Percentiles rank a stretch among this genome's conserved stretches.
Evolutionary conservation across 2,797 vertebrate genomes (phyloP).

Genomic region (Sparidentex hasta): DNA sequence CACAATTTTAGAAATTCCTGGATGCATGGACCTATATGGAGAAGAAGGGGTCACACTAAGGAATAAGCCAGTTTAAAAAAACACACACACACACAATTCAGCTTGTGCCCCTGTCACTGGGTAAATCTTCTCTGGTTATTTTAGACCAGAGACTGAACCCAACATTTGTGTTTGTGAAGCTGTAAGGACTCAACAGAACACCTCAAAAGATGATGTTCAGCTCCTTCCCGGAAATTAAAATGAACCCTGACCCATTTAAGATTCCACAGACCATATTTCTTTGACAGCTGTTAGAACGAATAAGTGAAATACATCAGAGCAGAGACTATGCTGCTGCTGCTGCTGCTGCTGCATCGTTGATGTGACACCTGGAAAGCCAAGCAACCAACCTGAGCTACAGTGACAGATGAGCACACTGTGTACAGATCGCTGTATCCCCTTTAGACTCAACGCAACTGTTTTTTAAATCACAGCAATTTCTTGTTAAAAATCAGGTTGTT

Average conservation of each 20-base stretch:
- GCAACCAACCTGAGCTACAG: slow-evolving; percentile 19
- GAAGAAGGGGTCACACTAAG: no score
- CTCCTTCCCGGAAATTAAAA: slow-evolving; percentile 1
- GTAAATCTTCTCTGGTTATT: no score
- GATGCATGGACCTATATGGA: no score
- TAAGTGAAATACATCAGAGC: slow-evolving; percentile 1
- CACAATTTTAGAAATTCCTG: neutral
- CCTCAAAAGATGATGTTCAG: neutral
- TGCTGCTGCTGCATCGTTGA: slow-evolving; percentile 44
- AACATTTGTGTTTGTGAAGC: neutral
- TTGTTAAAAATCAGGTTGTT: slow-evolving; percentile 18
- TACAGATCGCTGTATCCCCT: slow-evolving; percentile 2
- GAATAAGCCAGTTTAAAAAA: no score
- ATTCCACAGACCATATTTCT: slow-evolving; percentile 3
- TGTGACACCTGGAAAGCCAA: slow-evolving; percentile 18
- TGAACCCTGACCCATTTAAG: neutral
- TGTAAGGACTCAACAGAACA: neutral
- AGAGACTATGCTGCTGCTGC: slow-evolving; percentile 30
- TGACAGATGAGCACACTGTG: slow-evolving; percentile 17
- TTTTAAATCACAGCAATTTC: slow-evolving; percentile 33
- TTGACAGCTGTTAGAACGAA: slow-evolving; percentile 1
- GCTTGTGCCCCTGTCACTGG: no score
- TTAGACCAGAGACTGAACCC: neutral
- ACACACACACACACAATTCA: no score
- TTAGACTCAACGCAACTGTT: slow-evolving; percentile 4